Percentiles rank a stretch among this genome's conserved stretches.
These are phyloP conservation scores for Xylophagus ater DNA, from an alignment of 2,888 invertebrate genomes.

Conservation along the genomic window DNA sequence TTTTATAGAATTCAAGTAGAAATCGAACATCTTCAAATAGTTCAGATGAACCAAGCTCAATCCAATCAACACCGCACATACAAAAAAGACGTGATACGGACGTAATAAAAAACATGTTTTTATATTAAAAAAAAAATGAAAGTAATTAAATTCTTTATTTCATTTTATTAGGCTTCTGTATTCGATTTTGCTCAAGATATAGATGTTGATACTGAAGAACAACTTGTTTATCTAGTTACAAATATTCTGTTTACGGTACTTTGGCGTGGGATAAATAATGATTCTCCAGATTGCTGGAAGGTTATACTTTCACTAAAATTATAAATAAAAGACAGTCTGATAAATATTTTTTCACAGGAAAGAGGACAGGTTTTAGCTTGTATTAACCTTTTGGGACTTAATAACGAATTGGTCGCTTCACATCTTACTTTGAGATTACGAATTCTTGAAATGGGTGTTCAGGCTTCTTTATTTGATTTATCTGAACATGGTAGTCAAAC, in stretches of 20 bases:
- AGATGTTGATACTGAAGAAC: conserved; percentile 43
- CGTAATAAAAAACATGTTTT: not conserved
- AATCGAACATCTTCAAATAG: conserved; percentile 29
- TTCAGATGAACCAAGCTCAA: conserved; percentile 17
- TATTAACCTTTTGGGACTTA: conserved; percentile 45
- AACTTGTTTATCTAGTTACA: conserved; percentile 46
- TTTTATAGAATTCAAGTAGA: conserved; percentile 16
- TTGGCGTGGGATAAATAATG: conserved; percentile 49
- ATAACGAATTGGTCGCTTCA: conserved; percentile 45
- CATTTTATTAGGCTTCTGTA: conserved; percentile 8
- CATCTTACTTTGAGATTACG: conserved; percentile 44
- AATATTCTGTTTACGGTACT: conserved; percentile 47
- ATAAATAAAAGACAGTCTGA: not conserved
- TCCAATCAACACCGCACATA: conserved; percentile 11
- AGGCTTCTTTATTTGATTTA: conserved; percentile 47
- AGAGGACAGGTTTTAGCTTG: conserved; percentile 50
- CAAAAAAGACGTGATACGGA: conserved; percentile 9
- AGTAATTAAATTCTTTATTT: not conserved
- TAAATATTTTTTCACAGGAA: conserved; percentile 31
- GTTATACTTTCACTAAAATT: conserved; percentile 22
- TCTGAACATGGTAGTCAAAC: conserved; percentile 41
- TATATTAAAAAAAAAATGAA: not conserved
- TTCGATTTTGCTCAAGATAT: conserved; percentile 32
- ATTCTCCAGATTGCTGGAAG: conserved; percentile 46
- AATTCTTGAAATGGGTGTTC: conserved; percentile 48